These are phyloP conservation scores for Solea solea DNA, from an alignment of 2,113 vertebrate genomes.

Conservation along the genomic window DNA sequence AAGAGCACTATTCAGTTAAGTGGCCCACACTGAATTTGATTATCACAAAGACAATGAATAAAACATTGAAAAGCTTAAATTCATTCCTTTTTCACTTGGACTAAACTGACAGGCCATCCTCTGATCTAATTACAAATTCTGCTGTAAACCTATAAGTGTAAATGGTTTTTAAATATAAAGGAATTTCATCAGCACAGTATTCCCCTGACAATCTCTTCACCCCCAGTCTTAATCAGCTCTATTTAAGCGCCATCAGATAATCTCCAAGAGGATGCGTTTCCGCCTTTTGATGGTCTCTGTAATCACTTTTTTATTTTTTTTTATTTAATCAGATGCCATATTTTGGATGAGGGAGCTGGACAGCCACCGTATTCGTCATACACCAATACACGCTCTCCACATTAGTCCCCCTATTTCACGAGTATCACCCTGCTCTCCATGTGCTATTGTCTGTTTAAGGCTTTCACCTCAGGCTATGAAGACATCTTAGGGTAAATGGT, in stretches of 20 bases:
- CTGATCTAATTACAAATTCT: slow-evolving; percentile 23
- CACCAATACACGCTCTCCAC: slow-evolving; percentile 13
- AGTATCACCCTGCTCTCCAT: slow-evolving; percentile 37
- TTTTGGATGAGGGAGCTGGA: slow-evolving; percentile 18
- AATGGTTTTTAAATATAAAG: slow-evolving; percentile 31
- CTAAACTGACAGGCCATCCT: not conserved
- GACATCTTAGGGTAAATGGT: slow-evolving; percentile 28
- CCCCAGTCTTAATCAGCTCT: slow-evolving; percentile 44
- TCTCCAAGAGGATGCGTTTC: slow-evolving; percentile 37
- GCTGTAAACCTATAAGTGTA: not conserved
- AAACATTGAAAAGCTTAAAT: not conserved
- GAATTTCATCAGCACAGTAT: slow-evolving; percentile 17
- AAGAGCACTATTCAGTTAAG: not conserved
- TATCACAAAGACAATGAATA: not conserved
- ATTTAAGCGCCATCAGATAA: slow-evolving; percentile 54
- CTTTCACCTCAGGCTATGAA: slow-evolving; percentile 33
- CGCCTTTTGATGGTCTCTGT: slow-evolving; percentile 35
- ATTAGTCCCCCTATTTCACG: slow-evolving; percentile 25
- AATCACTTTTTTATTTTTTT: slow-evolving; percentile 53
- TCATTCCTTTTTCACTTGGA: not conserved
- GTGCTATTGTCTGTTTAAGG: slow-evolving; percentile 28
- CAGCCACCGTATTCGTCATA: slow-evolving; percentile 28
- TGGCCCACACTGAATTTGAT: slow-evolving; percentile 6
- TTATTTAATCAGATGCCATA: slow-evolving; percentile 48
- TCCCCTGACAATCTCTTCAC: slow-evolving; percentile 21